phyloP scores from a whole-genome alignment of 2,113 vertebrate species.

The Fukomys damarensis region DNA sequence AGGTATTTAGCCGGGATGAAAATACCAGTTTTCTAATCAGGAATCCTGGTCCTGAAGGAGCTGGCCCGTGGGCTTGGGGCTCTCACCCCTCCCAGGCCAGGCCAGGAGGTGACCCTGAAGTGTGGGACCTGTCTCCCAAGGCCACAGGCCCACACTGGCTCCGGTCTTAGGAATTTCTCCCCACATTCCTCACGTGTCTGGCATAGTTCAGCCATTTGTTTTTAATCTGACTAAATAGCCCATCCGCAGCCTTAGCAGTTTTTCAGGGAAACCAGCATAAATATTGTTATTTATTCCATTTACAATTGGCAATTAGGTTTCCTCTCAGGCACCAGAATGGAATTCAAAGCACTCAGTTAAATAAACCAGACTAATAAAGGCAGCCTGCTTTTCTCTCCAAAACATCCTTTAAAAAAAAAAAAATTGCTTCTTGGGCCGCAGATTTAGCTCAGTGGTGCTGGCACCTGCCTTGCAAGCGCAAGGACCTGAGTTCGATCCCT shows the following conservation, averaged over 20 bases:
- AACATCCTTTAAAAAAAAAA: background rate
- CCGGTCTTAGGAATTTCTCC: background rate
- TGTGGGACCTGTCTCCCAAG: background rate
- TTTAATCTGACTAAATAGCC: slow-evolving; percentile 64
- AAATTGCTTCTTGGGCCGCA: no score
- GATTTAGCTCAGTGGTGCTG: no score
- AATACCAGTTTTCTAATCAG: background rate
- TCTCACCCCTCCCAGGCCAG: background rate
- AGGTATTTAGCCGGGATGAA: background rate
- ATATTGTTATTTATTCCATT: slow-evolving; percentile 72
- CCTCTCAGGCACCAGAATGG: slow-evolving; percentile 61
- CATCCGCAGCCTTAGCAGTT: slow-evolving; percentile 36
- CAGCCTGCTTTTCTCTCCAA: slow-evolving; percentile 57
- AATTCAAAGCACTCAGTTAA: slow-evolving; percentile 67
- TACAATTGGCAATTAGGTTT: slow-evolving; percentile 62
- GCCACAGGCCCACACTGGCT: background rate
- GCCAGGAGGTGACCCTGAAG: background rate
- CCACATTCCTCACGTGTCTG: slow-evolving; percentile 53
- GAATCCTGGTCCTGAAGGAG: background rate
- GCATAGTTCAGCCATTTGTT: slow-evolving; percentile 62
- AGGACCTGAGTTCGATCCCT: no score
- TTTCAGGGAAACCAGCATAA: slow-evolving; percentile 65
- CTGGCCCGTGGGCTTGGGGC: background rate
- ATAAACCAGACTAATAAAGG: slow-evolving; percentile 63
- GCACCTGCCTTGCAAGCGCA: no score